Base-by-base conservation (phyloP, 2,888 invertebrate genomes). In the Labia minor region DNA sequence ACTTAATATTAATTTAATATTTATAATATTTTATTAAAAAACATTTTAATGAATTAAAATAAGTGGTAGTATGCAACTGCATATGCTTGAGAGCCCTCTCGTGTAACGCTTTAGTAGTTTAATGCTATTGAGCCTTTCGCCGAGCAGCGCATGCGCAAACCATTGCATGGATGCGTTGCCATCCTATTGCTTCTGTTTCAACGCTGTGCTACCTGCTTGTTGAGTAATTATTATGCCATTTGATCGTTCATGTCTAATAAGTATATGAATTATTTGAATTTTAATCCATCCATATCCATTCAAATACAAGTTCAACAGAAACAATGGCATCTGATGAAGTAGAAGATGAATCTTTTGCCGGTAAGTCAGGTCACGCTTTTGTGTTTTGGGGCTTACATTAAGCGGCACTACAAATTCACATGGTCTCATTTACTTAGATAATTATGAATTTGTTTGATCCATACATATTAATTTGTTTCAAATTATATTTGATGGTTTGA, bases 311-410 rank as follows among this genome's bases (percentile, higher is more conserved):
- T 33, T 18, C 19, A 62, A 62, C 18, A 21, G 26, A 16, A 26
- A 37, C 16, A 26, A 91, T 91, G 91, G 91, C 90, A 79, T 91
- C 91, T 71, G 91, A 91, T 76, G 91, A 91, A 77, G 91, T 91
- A 81, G 86, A 90, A 78, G 91, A 91, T 75, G 92, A 90, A 78
- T 88, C 86, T 78, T 88, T 86, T 77, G 90, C 89, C 83, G 91
- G 92, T 91, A 83, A 89, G 87, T 80, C 74, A 75, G 73, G 72
- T 73, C 72, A 71, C 71, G 75, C 74, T 74, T 73, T 73, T 71
- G 72, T 70, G 72, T 72, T 72, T 73, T 74, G 72, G 70, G 72
- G 74, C 74, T 72, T 67, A 74, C 63, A 49, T 67, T 64, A 68
- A 70, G 70, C 71, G 71, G 70, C 71, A 74, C 73, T 75, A 74